Evolutionary conservation across 2,113 vertebrate species (phyloP), one percentile per base, ranked within the genome.

Genomic region (Petromus typicus): DNA sequence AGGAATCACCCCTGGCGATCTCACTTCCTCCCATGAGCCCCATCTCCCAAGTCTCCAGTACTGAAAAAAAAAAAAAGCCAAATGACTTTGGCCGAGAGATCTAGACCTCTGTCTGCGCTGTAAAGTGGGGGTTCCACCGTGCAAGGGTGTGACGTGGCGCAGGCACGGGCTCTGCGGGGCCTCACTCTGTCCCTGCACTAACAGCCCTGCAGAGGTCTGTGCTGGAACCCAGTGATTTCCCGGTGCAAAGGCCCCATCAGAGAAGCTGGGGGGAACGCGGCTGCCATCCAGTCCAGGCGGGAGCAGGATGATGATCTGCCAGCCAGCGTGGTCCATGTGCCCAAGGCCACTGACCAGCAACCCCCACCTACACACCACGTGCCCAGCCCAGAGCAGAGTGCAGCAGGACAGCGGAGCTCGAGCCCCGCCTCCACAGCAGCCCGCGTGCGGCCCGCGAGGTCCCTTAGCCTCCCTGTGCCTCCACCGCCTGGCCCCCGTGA

Each of bases 161-260:
- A 48, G 17, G 63, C 1, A 0, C n/a, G 56, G 30, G 8, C 10
- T 1, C 1, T 4, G 0, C 10, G 1, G 37, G 40, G 0, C 34
- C 54, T 59, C 40, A 0, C 48, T 48, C 14, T 1, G 37, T 5
- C 13, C 67, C 40, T 23, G 79, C 20, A 6, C 25, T 10, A 11
- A n/a, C 16, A 4, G 45, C 1, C 2, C 63, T 20, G 5, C 22
- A 30, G 83, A 9, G 17, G 0, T 88, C 10, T 64, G 32, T 82
- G n/a, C 48, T 8, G 5, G 2, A 43, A 30, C 27, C n/a, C 20
- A 30, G 14, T 86, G 63, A 66, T 7, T 92, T 37, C 34, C 27
- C 13, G 34, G n/a, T 48, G 83, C 45, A 85, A 86, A 88, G n/a
- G 3, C 57, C 66, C 64, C 10, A 17, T 16, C 16, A 4, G 81